Evolutionary conservation across 1,140 invertebrate species (phyloP).

Genomic region (Drosophila lowei): DNA sequence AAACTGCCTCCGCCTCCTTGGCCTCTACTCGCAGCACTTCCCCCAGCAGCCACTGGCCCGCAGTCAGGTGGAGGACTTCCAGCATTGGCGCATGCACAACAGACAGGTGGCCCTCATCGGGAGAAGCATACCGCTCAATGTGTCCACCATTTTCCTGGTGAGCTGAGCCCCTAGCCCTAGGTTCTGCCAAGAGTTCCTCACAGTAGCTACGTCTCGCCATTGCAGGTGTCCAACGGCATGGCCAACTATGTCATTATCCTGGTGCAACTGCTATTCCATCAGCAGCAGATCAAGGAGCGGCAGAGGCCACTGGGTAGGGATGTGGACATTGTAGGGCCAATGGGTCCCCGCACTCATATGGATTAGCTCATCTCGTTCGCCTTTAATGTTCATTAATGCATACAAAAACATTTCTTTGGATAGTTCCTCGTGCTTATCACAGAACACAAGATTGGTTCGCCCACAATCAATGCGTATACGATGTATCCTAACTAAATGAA

Average conservation of each 20-base stretch:
- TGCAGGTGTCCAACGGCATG: slow-evolving; percentile 54
- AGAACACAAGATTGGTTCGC: no score
- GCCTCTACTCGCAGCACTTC: slow-evolving; percentile 45
- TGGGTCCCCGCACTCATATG: slow-evolving; percentile 32
- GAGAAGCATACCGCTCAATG: slow-evolving; percentile 34
- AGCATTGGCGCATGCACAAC: slow-evolving; percentile 74
- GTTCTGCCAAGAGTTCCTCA: no score
- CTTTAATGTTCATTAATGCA: slow-evolving; percentile 3
- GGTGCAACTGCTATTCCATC: slow-evolving; percentile 72
- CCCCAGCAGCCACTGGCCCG: not conserved
- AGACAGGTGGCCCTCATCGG: slow-evolving; percentile 48
- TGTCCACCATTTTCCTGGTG: slow-evolving; percentile 56
- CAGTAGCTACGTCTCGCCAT: no score
- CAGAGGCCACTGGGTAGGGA: slow-evolving; percentile 24
- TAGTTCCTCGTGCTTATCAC: not conserved
- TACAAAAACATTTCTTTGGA: not conserved
- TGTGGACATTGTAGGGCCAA: slow-evolving; percentile 52
- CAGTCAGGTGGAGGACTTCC: slow-evolving; percentile 40
- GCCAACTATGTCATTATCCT: slow-evolving; percentile 71
- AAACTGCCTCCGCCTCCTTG: slow-evolving; percentile 50
- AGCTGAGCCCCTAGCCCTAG: no score
- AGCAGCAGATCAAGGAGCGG: slow-evolving; percentile 50
- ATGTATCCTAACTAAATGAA: no score
- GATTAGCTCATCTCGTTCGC: not conserved
- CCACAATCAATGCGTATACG: no score